These are phyloP conservation scores for Eutolmus rufibarbis DNA, from an alignment of 2,888 invertebrate genomes.

Conservation along the genomic window DNA sequence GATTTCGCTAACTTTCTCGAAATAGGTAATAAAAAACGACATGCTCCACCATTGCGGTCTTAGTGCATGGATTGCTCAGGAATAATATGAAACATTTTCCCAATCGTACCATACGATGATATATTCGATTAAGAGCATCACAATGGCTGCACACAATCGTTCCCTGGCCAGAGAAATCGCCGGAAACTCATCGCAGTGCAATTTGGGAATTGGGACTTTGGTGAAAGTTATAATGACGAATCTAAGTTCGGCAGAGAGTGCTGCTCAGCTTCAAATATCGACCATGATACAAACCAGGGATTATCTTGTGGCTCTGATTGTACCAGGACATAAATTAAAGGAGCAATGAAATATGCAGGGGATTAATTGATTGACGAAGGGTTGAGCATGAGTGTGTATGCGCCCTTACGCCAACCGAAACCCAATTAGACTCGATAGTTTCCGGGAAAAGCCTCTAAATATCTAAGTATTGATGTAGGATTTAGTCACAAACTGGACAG, in stretches of 20 bases:
- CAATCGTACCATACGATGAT: not conserved
- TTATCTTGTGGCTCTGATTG: not conserved
- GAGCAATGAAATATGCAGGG: not conserved
- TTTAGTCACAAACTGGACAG: not conserved
- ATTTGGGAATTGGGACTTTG: not conserved
- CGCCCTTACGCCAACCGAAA: not conserved
- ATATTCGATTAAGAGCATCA: conserved; percentile 8
- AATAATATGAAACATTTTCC: conserved; percentile 22
- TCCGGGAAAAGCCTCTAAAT: not conserved
- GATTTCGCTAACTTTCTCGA: not conserved
- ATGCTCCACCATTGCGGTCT: not conserved
- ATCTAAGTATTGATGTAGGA: not conserved
- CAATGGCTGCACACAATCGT: not conserved
- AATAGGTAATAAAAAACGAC: not conserved
- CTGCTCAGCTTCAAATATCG: not conserved
- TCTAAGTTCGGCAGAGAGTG: not conserved
- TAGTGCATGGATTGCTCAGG: not conserved
- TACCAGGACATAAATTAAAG: not conserved
- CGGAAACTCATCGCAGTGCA: not conserved
- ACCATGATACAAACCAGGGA: not conserved
- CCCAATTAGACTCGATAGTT: not conserved
- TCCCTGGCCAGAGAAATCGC: not conserved
- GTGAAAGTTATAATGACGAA: conserved; percentile 10
- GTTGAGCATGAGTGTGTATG: not conserved
- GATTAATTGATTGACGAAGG: not conserved